Percentiles rank a stretch among this genome's conserved stretches.
phyloP scores from a whole-genome alignment of 2,797 vertebrate genomes.

The Florisuga fusca region DNA sequence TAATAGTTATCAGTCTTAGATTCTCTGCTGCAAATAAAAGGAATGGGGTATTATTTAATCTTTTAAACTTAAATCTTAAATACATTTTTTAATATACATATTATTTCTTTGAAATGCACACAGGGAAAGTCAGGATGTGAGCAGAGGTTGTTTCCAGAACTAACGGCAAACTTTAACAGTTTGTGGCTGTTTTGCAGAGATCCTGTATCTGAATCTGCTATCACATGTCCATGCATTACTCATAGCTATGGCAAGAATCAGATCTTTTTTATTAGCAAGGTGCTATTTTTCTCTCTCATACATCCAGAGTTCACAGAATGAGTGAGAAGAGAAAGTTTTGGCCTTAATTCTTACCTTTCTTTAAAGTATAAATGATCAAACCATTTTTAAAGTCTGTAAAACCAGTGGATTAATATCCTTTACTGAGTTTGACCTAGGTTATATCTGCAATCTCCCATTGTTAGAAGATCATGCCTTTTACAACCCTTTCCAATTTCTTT shows the following conservation, averaged over 20 bases:
- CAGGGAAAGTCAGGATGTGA: background rate
- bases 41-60: background rate
- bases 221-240: constrained; percentile 14
- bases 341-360: background rate
- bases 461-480: constrained; percentile 7
- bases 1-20: background rate
- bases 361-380: background rate
- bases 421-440: background rate
- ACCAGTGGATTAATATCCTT: background rate
- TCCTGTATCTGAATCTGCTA: background rate
- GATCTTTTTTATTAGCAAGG: constrained; percentile 2
- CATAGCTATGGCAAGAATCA: background rate
- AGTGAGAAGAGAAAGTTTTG: background rate
- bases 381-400: background rate
- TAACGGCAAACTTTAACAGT: background rate
- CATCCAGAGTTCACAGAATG: background rate
- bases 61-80: background rate
- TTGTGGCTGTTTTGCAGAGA: constrained; percentile 29
- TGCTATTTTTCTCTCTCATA: constrained; percentile 28
- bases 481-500: constrained; percentile 16
- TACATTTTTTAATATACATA: background rate
- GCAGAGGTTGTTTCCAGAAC: background rate
- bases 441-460: background rate
- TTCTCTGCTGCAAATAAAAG: background rate
- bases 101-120: background rate